Evolutionary conservation across 1,140 invertebrate species (phyloP).

Genomic region (Pogonomyrmex barbatus): DNA sequence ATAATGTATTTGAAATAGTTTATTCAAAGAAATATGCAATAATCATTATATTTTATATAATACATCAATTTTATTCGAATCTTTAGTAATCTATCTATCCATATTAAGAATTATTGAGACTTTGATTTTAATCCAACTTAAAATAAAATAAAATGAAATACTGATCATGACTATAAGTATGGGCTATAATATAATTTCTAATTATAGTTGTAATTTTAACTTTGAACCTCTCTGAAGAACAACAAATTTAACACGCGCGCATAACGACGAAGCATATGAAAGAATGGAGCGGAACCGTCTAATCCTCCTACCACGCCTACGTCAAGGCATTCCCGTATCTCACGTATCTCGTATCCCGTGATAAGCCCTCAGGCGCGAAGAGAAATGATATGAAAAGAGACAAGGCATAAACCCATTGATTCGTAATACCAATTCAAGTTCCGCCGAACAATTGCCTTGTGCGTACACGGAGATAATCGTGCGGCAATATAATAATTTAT

Average conservation of each 20-base stretch:
- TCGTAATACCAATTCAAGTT: conserved; percentile 64
- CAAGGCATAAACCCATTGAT: conserved; percentile 36
- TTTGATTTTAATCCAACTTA: not conserved
- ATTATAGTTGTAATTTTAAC: not conserved
- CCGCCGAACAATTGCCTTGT: conserved; percentile 39
- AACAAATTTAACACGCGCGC: conserved; percentile 20
- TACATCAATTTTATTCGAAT: not conserved
- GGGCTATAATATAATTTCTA: not conserved
- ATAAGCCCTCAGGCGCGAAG: conserved; percentile 62
- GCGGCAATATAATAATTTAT: conserved; percentile 32
- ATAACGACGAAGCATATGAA: conserved; percentile 23
- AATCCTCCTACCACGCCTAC: conserved; percentile 79
- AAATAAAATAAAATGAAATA: not conserved
- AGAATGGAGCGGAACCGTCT: conserved; percentile 57
- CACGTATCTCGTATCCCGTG: conserved; percentile 74
- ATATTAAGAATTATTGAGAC: not conserved
- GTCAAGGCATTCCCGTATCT: conserved; percentile 76
- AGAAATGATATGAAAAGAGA: conserved; percentile 63
- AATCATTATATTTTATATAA: not conserved
- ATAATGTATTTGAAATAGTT: not conserved
- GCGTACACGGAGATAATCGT: not conserved
- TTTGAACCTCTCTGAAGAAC: conserved; percentile 5
- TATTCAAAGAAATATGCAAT: not conserved
- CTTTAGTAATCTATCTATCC: not conserved
- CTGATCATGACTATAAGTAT: not conserved